Evolutionary conservation across 1,140 invertebrate genomes (phyloP), one percentile per base, ranked within the genome.

Genomic region (Pogonomyrmex californicus): DNA sequence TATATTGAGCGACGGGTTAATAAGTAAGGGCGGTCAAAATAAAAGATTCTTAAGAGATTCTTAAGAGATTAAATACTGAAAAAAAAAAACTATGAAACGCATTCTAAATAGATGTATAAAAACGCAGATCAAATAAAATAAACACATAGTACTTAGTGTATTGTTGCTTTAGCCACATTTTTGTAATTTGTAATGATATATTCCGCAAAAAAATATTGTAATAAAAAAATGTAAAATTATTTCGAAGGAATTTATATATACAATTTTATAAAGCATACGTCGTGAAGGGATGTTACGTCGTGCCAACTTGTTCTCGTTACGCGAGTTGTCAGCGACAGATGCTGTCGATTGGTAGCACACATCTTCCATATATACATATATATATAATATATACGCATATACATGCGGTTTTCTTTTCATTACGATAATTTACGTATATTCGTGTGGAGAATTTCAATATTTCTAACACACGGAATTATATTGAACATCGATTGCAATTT

Each of bases 281-380:
- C 7, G 44, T 17, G n/a, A 17, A 51, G 49, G 78, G 70, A 85
- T 85, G 83, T 87, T 87, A 70, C 66, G 65, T 73, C 86, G 65
- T 54, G 49, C 38, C 86, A 78, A 87, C 86, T 87, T 78, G 65
- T 87, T 78, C 75, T 47, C 73, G 60, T 68, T 71, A 78, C 56
- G 75, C 73, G 47, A 78, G n/a, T 73, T 79, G 83, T 86, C 83
- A 63, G 14, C 65, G 65, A 87, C 83, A 79, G 86, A 54, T 79
- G 86, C 66, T 87, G 58, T 54, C 86, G 86, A 87, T 86, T 86
- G 86, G 71, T 77, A 70, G 82, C 56, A 12, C 44, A 70, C 63
- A 71, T 87, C 73, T 44, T 71, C 78, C 71, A 62, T 33, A 68
- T 41, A 71, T 10, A 54, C 30, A 56, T 33, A n/a, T 68, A 23